These are phyloP conservation scores for Enteromius afrohamiltoni DNA, from an alignment of 2,797 vertebrate species.

Conservation along the genomic window DNA sequence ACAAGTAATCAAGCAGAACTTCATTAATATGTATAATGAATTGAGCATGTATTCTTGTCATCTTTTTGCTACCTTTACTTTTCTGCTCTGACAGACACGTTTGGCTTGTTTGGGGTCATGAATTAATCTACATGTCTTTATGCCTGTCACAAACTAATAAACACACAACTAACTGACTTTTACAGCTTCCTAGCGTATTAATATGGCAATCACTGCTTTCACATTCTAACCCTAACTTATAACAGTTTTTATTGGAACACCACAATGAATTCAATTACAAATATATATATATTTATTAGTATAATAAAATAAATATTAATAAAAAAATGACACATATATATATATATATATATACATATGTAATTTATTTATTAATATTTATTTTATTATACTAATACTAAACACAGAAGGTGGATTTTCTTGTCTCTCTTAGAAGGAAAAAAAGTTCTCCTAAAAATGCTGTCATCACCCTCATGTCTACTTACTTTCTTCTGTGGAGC, in stretches of 20 bases:
- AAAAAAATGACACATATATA: too few relatives aligned
- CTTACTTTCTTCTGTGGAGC: neutral
- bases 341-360: too few relatives aligned
- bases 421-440: neutral
- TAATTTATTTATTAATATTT: neutral
- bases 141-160: constrained; percentile 85
- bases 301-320: too few relatives aligned
- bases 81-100: constrained; percentile 81
- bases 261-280: neutral
- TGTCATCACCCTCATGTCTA: neutral
- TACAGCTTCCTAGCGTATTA: constrained; percentile 68
- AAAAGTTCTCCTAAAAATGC: neutral
- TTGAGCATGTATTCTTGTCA: constrained; percentile 80
- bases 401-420: neutral
- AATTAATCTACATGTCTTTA: constrained; percentile 83
- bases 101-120: constrained; percentile 81
- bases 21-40: constrained; percentile 85
- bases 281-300: too few relatives aligned
- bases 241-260: neutral
- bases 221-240: neutral
- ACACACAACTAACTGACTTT: constrained; percentile 83
- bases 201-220: constrained; percentile 52
- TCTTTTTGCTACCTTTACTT: constrained; percentile 82
- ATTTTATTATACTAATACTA: neutral
- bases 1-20: constrained; percentile 83